Base-by-base conservation (phyloP, 2,888 invertebrate species). In the Trisateles emortualis region DNA sequence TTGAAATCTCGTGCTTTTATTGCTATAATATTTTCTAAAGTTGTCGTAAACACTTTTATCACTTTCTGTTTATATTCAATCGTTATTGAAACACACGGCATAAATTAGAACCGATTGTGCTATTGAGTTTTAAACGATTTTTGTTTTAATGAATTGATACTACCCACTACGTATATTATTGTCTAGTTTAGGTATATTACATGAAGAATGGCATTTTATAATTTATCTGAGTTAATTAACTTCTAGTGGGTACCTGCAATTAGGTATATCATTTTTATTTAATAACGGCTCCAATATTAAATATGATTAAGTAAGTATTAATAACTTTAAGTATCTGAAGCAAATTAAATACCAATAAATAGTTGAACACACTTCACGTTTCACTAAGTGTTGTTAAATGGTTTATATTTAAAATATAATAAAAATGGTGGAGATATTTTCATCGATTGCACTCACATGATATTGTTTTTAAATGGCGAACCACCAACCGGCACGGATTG, bases 21-120 rank as follows among this genome's bases (percentile, higher is more conserved):
- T 39, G 26, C 19, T 10, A 16, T 26, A 29, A 19, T 29, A 46
- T 46, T 41, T 33, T 45, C 35, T 41, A 10, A 17, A 45, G 45
- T 11, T 22, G 14, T 26, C 26, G 16, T 33, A 33, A 33, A 32
- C 4, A 19, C 19, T 40, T 45, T 44, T 45, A 45, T 40, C 11
- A 41, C 40, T 10, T 4, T 17, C 24, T 17, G 19, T 24, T 33
- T 40, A 32, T 39, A 32, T 50, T 32, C 30, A 39, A 29, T 35
- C n/a, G 19, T 35, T 46, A 35, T 52, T 33, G 22, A 44, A 52
- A 14, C 22, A 26, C 4, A 36, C 17, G n/a, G 26, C 26, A 11
- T 14, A 14, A 40, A 14, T 40, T 40, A 26, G 26, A 26, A 26
- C 8, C 14, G 14, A 11, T 36, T n/a, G n/a, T n/a, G 2, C 19